Percentiles rank a stretch among this genome's conserved stretches.
phyloP scores from a whole-genome alignment of 2,888 invertebrate species.

The Lathronympha strigana region DNA sequence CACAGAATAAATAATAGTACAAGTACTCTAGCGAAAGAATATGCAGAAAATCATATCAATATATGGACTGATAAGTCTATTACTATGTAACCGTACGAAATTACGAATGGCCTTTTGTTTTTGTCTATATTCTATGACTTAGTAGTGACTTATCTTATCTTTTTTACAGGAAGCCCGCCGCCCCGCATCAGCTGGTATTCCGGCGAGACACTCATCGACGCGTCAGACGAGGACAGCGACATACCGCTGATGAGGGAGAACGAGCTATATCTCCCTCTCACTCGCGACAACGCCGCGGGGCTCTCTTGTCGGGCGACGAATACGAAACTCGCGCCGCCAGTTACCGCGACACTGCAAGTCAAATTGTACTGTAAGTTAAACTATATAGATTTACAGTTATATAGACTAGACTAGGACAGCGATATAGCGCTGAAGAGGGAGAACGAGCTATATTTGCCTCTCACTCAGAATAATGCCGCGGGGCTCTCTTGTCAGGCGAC shows the following conservation, averaged over 20 bases:
- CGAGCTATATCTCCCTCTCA: slow-evolving; percentile 87
- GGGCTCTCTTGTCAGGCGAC: slow-evolving; percentile 89
- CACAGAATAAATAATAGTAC: too few relatives aligned
- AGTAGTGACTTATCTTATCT: not conserved
- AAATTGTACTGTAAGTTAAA: slow-evolving; percentile 88
- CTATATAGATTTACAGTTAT: not conserved
- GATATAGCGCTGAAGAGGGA: slow-evolving; percentile 87
- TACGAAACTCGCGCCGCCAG: slow-evolving; percentile 88
- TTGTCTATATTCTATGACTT: too few relatives aligned
- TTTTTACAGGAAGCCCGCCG: slow-evolving; percentile 86
- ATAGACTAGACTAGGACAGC: slow-evolving; percentile 86
- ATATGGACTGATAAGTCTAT: too few relatives aligned
- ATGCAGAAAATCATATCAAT: too few relatives aligned
- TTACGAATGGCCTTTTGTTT: too few relatives aligned
- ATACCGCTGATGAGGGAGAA: slow-evolving; percentile 87
- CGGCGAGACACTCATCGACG: slow-evolving; percentile 88
- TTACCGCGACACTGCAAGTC: slow-evolving; percentile 86
- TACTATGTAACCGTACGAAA: too few relatives aligned
- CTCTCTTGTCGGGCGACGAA: slow-evolving; percentile 90
- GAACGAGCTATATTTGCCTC: slow-evolving; percentile 87
- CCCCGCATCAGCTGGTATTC: slow-evolving; percentile 92
- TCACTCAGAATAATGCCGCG: slow-evolving; percentile 88
- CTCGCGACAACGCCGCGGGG: slow-evolving; percentile 87
- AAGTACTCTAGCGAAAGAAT: too few relatives aligned
- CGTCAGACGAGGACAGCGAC: slow-evolving; percentile 86